A percentile compares a stretch with the other conserved stretches of the same genome.
These are phyloP conservation scores for Netelia virgata DNA, from an alignment of 2,888 invertebrate genomes.

Conservation along the genomic window DNA sequence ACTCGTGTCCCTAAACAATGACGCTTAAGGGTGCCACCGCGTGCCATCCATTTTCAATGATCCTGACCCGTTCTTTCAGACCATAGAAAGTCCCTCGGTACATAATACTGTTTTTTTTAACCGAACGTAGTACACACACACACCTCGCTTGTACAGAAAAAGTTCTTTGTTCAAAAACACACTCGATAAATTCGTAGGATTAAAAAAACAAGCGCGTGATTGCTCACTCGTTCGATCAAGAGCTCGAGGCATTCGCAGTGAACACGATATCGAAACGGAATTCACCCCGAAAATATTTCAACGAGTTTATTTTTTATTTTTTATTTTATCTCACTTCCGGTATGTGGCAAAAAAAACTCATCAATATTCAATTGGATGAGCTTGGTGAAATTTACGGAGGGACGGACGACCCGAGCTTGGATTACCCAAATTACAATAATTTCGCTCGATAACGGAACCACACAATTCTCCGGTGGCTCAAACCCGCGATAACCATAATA, in stretches of 20 bases:
- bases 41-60: conserved; percentile 32
- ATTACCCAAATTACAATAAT: conserved; percentile 54
- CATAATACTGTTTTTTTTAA: neutral
- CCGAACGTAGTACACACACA: neutral
- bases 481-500: conserved; percentile 50
- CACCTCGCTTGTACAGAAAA: conserved; percentile 8
- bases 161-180: conserved; percentile 9
- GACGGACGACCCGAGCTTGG: conserved; percentile 13
- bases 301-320: neutral
- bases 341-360: conserved; percentile 6
- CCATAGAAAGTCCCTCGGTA: neutral
- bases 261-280: neutral
- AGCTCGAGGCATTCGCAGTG: neutral
- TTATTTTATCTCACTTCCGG: neutral
- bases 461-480: neutral
- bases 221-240: neutral
- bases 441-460: neutral
- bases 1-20: conserved; percentile 59
- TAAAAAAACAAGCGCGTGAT: neutral
- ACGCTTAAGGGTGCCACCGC: conserved; percentile 38
- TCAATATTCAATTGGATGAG: conserved; percentile 46
- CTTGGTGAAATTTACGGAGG: neutral
- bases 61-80: conserved; percentile 13
- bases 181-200: neutral
- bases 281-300: conserved; percentile 2